Evolutionary conservation across 92 coral and sea anemone genomes (phyloP), one percentile per base, ranked within the genome.

Genomic region (Epizoanthus rinbou): DNA sequence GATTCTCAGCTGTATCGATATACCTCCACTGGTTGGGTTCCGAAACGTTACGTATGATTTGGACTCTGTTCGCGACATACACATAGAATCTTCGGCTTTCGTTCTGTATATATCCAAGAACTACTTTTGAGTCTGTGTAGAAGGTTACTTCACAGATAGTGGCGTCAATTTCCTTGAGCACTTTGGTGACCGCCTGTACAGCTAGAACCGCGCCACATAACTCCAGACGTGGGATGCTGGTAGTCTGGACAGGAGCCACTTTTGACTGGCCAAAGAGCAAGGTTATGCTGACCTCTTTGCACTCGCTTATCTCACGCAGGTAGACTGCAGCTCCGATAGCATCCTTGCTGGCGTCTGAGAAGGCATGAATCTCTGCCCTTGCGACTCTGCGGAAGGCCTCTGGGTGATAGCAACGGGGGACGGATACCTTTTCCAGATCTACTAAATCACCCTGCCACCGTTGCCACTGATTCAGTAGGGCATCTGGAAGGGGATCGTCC

Each of bases 61-160:
- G 89, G 1, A 85, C 92, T 6, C 89, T 53, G 83, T 85, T 89
- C 2, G 92, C 92, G 28, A 89, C 89, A 62, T 89, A 89, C 5
- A 85, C 92, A n/a, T 85, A 80, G 67, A 89, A 89, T 14, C 92
- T 33, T 39, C 87, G 83, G 59, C 75, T 75, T 18, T 89, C 88
- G 56, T 89, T 89, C 59, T 78, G 75, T 53, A 89, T 82, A 88
- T 86, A 89, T 5, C 93, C 90, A 21, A 89, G 82, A 50, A 89
- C 82, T 8, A 86, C 87, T 22, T 89, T 86, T 1, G 89, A 89
- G 71, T 89, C 92, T 18, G 92, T 86, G 85, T 86, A 81, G 60
- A 57, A 86, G 58, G 67, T 59, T 43, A 86, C 73, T 41, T 71
- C 79, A 8, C 69, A 14, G 8, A 74, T 69, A 33, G 28, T 63